Evolutionary conservation across 1,140 invertebrate species (phyloP).

Genomic region (Drosophila chauvacae): DNA sequence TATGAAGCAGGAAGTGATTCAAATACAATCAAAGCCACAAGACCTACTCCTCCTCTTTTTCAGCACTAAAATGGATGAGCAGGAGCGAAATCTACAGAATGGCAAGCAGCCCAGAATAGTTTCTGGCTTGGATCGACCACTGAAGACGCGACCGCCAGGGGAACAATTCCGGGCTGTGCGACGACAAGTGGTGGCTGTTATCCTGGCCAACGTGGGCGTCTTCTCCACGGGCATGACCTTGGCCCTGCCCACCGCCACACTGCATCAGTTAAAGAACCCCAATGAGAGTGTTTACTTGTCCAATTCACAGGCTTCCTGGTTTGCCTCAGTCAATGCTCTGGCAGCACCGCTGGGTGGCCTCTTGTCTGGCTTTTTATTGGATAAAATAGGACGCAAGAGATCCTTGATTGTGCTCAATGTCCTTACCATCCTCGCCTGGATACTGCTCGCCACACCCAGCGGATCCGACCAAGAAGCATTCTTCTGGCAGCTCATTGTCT

Average conservation of each 20-base stretch:
- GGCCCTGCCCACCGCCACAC: slow-evolving; percentile 70
- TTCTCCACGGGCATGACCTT: slow-evolving; percentile 70
- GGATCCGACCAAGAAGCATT: slow-evolving; percentile 26
- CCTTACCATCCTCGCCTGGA: slow-evolving; percentile 67
- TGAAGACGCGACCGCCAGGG: slow-evolving; percentile 56
- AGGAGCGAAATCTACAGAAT: slow-evolving; percentile 11
- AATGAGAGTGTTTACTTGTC: slow-evolving; percentile 53
- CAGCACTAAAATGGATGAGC: slow-evolving; percentile 13
- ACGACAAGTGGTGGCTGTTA: slow-evolving; percentile 69
- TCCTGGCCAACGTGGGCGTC: slow-evolving; percentile 75
- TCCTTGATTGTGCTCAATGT: slow-evolving; percentile 73
- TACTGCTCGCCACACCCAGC: slow-evolving; percentile 64
- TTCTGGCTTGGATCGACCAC: slow-evolving; percentile 47
- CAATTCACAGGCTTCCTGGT: slow-evolving; percentile 71
- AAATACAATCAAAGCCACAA: neutral
- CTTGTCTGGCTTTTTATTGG: slow-evolving; percentile 67
- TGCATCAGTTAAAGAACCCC: slow-evolving; percentile 55
- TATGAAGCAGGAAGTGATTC: neutral
- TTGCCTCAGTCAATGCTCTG: slow-evolving; percentile 77
- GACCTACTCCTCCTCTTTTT: neutral
- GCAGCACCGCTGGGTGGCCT: slow-evolving; percentile 76
- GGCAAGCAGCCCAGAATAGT: slow-evolving; percentile 50
- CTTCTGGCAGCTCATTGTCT: slow-evolving; percentile 69
- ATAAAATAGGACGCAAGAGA: slow-evolving; percentile 75
- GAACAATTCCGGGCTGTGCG: slow-evolving; percentile 67